A percentile compares a stretch with the other conserved stretches of the same genome.
Conservation (phyloP, 2,113 vertebrate species). For the Cynoglossus semilaevis region DNA sequence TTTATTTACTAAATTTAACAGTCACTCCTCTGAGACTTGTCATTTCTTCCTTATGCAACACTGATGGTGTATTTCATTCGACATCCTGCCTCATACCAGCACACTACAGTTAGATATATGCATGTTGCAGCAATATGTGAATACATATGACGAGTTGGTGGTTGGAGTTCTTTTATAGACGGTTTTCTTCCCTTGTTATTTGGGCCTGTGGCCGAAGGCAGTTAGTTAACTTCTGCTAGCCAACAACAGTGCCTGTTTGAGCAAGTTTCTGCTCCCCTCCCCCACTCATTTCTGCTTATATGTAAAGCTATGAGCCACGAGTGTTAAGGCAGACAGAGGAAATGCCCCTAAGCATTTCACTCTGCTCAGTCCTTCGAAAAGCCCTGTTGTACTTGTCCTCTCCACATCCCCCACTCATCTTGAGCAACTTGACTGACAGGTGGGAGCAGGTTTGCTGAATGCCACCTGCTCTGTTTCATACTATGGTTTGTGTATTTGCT, state of each 20-base stretch:
- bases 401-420: conserved; percentile 4
- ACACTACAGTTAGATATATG: background rate
- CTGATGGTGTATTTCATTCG: conserved; percentile 9
- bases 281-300: conserved; percentile 1
- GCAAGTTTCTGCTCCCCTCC: conserved; percentile 23
- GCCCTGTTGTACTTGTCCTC: conserved; percentile 17
- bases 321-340: conserved; percentile 20
- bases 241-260: conserved; percentile 42
- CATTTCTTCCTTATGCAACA: background rate
- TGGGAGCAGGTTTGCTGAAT: conserved; percentile 55
- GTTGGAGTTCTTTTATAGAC: conserved; percentile 1
- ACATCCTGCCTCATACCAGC: background rate
- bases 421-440: conserved; percentile 43
- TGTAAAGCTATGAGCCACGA: conserved; percentile 18
- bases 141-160: background rate
- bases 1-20: background rate
- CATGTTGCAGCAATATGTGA: conserved; percentile 11
- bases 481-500: conserved; percentile 36
- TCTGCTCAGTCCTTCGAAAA: conserved; percentile 16
- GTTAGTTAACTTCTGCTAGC: conserved; percentile 33
- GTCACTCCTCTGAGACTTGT: background rate
- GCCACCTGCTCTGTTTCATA: conserved; percentile 56
- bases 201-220: conserved; percentile 20
- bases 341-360: conserved; percentile 19
- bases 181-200: conserved; percentile 16